Conservation (phyloP, 1,140 invertebrate genomes). For the Diploscapter pachys region DNA sequence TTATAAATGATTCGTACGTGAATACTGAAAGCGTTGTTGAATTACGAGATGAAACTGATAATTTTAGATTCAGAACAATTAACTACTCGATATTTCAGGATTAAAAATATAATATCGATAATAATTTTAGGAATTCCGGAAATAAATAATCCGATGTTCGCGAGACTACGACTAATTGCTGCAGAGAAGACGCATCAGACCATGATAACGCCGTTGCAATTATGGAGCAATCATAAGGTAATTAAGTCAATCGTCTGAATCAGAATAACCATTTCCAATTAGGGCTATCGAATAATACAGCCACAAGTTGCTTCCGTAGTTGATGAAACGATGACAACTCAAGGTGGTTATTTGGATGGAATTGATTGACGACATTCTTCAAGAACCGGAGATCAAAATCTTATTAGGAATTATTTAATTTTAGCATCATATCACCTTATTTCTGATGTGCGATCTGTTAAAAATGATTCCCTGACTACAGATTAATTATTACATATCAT, state of each 20-base stretch:
- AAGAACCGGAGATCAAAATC: too few relatives aligned
- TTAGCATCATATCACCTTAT: too few relatives aligned
- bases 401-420: too few relatives aligned
- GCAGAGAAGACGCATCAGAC: slow-evolving; percentile 25
- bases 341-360: too few relatives aligned
- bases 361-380: too few relatives aligned
- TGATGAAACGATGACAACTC: too few relatives aligned
- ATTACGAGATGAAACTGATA: background rate
- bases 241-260: background rate
- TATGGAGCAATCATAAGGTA: slow-evolving; percentile 32
- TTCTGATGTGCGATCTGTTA: too few relatives aligned
- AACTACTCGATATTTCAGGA: background rate
- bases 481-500: too few relatives aligned
- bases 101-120: background rate
- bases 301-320: background rate
- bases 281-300: slow-evolving; percentile 7
- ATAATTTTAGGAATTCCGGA: slow-evolving; percentile 28
- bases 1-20: background rate
- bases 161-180: slow-evolving; percentile 28
- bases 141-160: slow-evolving; percentile 33
- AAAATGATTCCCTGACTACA: too few relatives aligned
- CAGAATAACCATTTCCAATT: background rate
- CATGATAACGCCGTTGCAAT: slow-evolving; percentile 38
- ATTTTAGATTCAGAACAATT: background rate
- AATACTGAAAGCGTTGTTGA: too few relatives aligned